A percentile compares a stretch with the other conserved stretches of the same genome.
Evolutionary conservation across 2,797 vertebrate species (phyloP).

Genomic region (Picus viridis): DNA sequence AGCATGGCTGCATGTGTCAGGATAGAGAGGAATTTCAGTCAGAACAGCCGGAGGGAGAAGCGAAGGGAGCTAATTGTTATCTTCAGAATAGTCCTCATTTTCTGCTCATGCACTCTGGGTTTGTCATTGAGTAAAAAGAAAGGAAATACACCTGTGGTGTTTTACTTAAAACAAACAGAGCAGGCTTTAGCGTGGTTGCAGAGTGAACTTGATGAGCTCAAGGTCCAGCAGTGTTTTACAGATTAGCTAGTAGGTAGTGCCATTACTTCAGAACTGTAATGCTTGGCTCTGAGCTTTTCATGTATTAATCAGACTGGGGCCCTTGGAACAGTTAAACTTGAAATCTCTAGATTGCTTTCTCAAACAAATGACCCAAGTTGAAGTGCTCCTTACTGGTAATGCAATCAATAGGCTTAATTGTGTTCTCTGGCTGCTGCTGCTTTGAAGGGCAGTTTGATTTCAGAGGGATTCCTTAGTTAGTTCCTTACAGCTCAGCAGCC

Average conservation of each 20-base stretch:
- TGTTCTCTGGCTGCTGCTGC: not conserved
- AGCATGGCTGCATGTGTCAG: not conserved
- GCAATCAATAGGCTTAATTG: not conserved
- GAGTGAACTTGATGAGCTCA: not conserved
- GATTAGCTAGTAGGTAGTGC: not conserved
- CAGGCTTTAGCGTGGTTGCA: not conserved
- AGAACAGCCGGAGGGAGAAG: not conserved
- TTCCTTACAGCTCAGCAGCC: not conserved
- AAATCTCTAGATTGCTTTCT: not conserved
- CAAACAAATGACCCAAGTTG: not conserved
- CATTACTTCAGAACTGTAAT: not conserved
- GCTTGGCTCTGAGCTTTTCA: not conserved
- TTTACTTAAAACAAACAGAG: not conserved
- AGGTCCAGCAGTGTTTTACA: not conserved
- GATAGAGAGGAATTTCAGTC: slow-evolving; percentile 6
- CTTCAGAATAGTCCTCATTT: not conserved
- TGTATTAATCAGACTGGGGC: not conserved
- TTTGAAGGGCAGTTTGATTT: not conserved
- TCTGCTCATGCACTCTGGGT: not conserved
- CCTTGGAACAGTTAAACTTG: not conserved
- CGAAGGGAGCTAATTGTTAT: not conserved
- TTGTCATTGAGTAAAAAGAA: not conserved
- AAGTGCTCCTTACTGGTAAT: not conserved
- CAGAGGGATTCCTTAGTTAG: not conserved
- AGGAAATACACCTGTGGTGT: not conserved